These are phyloP conservation scores for Saxidomus purpurata DNA, from an alignment of 1,140 invertebrate species.

Conservation along the genomic window DNA sequence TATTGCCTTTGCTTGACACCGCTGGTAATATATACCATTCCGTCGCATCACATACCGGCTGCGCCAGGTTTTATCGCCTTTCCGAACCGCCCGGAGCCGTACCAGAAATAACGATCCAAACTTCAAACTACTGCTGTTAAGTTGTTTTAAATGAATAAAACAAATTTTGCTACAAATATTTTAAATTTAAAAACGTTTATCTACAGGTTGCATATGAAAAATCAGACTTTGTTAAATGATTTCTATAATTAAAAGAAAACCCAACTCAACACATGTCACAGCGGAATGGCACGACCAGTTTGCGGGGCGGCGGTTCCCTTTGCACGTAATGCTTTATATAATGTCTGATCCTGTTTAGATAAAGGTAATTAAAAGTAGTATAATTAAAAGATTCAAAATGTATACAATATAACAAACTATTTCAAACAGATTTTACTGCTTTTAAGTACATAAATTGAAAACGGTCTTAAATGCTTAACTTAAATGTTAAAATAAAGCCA, in stretches of 20 bases:
- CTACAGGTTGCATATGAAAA: background rate
- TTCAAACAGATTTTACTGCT: no score
- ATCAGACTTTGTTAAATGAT: no score
- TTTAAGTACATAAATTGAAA: no score
- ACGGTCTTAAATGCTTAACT: no score
- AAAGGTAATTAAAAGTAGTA: no score
- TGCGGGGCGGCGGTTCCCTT: background rate
- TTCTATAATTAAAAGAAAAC: background rate
- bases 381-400: no score
- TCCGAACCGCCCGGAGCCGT: background rate
- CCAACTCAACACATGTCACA: background rate
- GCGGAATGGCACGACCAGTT: background rate
- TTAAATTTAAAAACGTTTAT: constrained; percentile 1
- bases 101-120: background rate
- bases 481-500: no score
- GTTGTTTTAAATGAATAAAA: no score
- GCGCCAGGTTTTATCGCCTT: background rate
- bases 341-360: no score
- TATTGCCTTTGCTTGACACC: background rate
- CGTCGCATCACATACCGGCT: background rate
- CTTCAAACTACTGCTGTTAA: background rate
- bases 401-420: no score
- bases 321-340: background rate
- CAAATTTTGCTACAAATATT: no score
- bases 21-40: background rate